A percentile compares a stretch with the other conserved stretches of the same genome.
Conservation (phyloP, 2,113 vertebrate species). For the Ceratotherium simum region DNA sequence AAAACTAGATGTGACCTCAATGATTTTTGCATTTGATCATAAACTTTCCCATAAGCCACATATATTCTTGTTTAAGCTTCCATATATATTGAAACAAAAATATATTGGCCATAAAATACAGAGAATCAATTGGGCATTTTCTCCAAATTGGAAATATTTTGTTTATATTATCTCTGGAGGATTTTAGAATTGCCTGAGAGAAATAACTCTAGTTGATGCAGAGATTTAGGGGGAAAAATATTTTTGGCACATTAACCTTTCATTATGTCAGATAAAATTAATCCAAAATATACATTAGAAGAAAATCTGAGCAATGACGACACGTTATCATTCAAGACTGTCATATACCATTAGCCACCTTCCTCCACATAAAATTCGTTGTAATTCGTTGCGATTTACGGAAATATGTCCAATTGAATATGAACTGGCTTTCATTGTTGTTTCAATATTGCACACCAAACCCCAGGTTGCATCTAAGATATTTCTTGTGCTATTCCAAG, state of each 20-base stretch:
- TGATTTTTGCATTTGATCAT: not conserved
- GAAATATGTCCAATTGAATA: not conserved
- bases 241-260: conserved; percentile 50
- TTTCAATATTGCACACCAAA: not conserved
- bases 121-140: not conserved
- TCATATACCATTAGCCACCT: not conserved
- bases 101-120: conserved; percentile 43
- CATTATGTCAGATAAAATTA: conserved; percentile 6
- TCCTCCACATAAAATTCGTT: not conserved
- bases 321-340: not conserved
- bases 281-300: not conserved
- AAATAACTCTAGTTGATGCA: not conserved
- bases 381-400: not conserved
- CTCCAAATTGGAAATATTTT: conserved; percentile 34
- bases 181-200: conserved; percentile 9
- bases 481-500: not conserved
- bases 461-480: not conserved
- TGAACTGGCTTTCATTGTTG: not conserved
- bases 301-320: not conserved
- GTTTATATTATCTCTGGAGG: not conserved
- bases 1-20: not conserved
- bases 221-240: not conserved
- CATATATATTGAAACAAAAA: not conserved
- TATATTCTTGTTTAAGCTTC: not conserved
- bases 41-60: not conserved